Evolutionary conservation across 2,888 invertebrate species (phyloP), one percentile per base, ranked within the genome.

Genomic region (Pheosia gnoma): DNA sequence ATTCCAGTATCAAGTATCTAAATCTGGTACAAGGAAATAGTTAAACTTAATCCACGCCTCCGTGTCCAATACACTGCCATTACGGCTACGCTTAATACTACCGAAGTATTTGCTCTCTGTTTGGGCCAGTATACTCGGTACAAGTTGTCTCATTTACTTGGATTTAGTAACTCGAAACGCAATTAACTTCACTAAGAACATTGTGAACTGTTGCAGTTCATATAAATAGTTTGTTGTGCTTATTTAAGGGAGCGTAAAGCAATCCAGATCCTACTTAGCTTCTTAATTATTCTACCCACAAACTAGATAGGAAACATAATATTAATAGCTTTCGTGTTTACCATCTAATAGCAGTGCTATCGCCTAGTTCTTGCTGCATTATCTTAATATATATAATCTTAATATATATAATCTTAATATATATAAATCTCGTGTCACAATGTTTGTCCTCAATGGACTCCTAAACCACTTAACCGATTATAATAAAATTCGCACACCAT

Each of bases 111-210:
- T 70, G 63, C 55, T 55, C 63, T 62, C 58, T 70, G 62, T 68
- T 77, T 67, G 70, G 73, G 66, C 71, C 66, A 70, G 72, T 78
- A 74, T 69, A 71, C 74, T 74, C 61, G 66, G 63, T 75, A 74
- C 74, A 77, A 82, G 75, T 79, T 81, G 83, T 82, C 82, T 85
- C 85, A 85, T 86, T 85, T 85, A 77, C 74, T 78, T 61, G 79
- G 75, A 80, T 82, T 82, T 79, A 81, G 76, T 81, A 78, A 78
- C 80, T 79, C 61, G 75, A 68, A 76, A 81, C 77, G 77, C 81
- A 82, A 82, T 83, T 81, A 84, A 83, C 75, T 78, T 72, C 65
- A 66, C 72, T 68, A 68, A 75, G 72, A 71, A 72, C 71, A 72
- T 62, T 67, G 70, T 67, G 66, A 65, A 71, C 63, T 66, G 66